Evolutionary conservation across 2,797 vertebrate genomes (phyloP).

Genomic region (Sebastes trivittatus): DNA sequence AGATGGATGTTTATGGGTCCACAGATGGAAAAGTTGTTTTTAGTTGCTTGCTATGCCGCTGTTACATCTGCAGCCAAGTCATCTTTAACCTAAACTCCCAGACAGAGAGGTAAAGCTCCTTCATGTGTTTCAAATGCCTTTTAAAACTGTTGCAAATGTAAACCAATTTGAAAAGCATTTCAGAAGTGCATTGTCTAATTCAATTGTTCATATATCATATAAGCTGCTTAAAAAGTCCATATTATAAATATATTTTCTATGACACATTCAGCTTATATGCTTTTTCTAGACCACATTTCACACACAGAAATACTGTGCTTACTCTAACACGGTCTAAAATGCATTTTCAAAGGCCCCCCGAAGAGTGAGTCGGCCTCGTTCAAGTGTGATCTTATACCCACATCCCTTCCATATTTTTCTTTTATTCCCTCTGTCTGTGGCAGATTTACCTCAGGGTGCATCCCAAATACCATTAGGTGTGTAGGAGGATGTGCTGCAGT

Average conservation of each 20-base stretch:
- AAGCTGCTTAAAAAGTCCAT: not conserved
- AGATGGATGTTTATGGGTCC: not conserved
- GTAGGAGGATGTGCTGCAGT: conserved; percentile 44
- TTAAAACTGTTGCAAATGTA: not conserved
- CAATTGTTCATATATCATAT: not conserved
- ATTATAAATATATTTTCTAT: not conserved
- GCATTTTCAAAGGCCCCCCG: not conserved
- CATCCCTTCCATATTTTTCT: not conserved
- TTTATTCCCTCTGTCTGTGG: not conserved
- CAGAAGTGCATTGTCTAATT: not conserved
- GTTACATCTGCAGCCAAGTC: not conserved
- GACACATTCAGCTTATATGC: not conserved
- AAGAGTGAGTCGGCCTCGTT: not conserved
- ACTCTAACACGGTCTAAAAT: not conserved
- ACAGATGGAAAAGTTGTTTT: conserved; percentile 6
- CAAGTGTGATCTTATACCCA: not conserved
- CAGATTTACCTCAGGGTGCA: conserved; percentile 49
- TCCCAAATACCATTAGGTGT: conserved; percentile 46
- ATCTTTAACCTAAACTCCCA: not conserved
- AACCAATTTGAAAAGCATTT: not conserved
- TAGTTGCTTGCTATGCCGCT: not conserved
- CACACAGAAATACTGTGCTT: not conserved
- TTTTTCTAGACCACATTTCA: not conserved
- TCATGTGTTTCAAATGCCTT: not conserved
- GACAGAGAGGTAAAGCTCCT: conserved; percentile 3